Evolutionary conservation across 2,797 vertebrate genomes (phyloP), one percentile per base, ranked within the genome.

Genomic region (Synaphobranchus kaupii): DNA sequence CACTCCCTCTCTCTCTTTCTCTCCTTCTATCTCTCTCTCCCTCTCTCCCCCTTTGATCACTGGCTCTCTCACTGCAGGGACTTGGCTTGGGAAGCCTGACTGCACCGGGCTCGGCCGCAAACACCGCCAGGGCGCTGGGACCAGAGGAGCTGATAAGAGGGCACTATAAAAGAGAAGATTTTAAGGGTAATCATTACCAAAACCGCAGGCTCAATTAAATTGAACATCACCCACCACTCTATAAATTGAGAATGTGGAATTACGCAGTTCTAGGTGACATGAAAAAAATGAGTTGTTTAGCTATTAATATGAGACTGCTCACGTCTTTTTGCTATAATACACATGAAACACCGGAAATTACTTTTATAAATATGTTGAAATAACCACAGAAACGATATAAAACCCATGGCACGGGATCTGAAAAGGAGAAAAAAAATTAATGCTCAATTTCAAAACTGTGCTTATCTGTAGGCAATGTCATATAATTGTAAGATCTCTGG

Each of bases 11-110:
- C 83, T 84, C 83, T 83, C 39, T 81, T 71, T 71, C 60, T 31
- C 87, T 89, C 84, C 84, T 71, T 47, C 84, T 39, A 48, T 58
- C 9, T 28, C 39, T 84, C 73, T 52, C 54, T 50, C 83, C 47
- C 17, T 56, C 44, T 28, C 85, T 54, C 39, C 81, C 56, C 54
- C 76, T 85, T 31, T 85, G 52, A 84, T 84, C 52, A 60, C 44
- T 31, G 52, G 3, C 48, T 76, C 25, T 78, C 31, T 39, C 39
- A 9, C 50, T 81, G 31, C 60, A 50, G 60, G 34, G 17, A 66
- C 22, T 86, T 15, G n/a, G 39, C 50, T n/a, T 80, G 87, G 85
- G 89, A 89, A 90, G 44, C 89, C 91, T 91, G 90, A 85, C 81
- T 89, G 90, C 89, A 28, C 82, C 85, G 58, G 28, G n/a, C 52